Evolutionary conservation across 2,888 invertebrate species (phyloP).

Genomic region (Drosophila neoperkinsi): DNA sequence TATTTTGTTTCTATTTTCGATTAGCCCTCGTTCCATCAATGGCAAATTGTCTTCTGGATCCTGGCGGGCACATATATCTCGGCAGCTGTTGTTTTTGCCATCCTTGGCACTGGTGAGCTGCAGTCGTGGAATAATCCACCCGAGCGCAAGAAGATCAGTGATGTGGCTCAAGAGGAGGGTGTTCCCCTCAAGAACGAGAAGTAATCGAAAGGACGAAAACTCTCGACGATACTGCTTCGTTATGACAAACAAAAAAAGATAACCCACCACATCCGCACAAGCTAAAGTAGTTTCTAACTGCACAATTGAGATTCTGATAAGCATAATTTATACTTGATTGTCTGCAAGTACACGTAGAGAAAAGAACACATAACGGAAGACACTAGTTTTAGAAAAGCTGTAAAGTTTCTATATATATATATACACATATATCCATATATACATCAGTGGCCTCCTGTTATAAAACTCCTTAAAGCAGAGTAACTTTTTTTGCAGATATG

Average conservation of each 20-base stretch:
- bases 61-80: slow-evolving; percentile 89
- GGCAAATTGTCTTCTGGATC: slow-evolving; percentile 94
- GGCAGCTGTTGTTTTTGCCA: slow-evolving; percentile 87
- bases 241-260: slow-evolving; percentile 3
- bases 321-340: slow-evolving; percentile 35
- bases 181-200: slow-evolving; percentile 84
- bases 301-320: slow-evolving; percentile 67
- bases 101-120: slow-evolving; percentile 88
- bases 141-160: slow-evolving; percentile 74
- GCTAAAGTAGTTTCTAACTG: slow-evolving; percentile 70
- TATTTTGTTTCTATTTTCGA: slow-evolving; percentile 38
- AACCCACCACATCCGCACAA: slow-evolving; percentile 69
- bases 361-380: slow-evolving; percentile 55
- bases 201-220: slow-evolving; percentile 28
- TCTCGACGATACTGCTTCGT: slow-evolving; percentile 10
- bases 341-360: slow-evolving; percentile 12
- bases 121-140: slow-evolving; percentile 87
- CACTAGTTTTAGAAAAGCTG: slow-evolving; percentile 65
- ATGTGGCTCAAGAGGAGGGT: slow-evolving; percentile 83
- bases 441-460: too few species aligned
- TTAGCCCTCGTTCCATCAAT: slow-evolving; percentile 90
- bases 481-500: too few species aligned
- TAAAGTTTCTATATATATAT: slow-evolving; percentile 58
- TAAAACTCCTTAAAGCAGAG: too few species aligned
- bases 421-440: slow-evolving; percentile 20